These are phyloP conservation scores for Aplysina aerophoba DNA, from an alignment of 37 sponge, comb jelly and placozoan species.

Conservation along the genomic window DNA sequence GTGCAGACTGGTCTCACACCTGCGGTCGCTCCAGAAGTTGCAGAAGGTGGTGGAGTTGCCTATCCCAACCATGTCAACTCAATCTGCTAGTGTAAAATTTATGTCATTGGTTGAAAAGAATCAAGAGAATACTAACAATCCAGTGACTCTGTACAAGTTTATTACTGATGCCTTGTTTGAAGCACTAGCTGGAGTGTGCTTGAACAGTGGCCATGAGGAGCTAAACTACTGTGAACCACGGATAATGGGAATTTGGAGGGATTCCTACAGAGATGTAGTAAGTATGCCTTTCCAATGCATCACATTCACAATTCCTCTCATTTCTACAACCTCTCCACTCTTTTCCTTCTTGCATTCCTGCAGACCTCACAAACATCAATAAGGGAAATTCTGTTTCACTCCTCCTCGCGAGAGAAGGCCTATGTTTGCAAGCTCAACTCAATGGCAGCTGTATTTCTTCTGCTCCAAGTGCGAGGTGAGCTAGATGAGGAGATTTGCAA, in stretches of 20 bases:
- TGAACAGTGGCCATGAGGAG: not conserved
- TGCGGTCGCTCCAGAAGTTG: constrained; percentile 59
- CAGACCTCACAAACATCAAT: constrained; percentile 21
- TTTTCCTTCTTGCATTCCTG: too few species aligned
- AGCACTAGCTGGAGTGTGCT: constrained; percentile 45
- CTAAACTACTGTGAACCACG: not conserved
- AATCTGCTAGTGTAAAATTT: not conserved
- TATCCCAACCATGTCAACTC: not conserved
- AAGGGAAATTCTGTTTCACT: not conserved
- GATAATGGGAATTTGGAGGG: constrained; percentile 55
- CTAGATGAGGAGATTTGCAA: not conserved
- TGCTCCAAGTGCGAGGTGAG: constrained; percentile 1
- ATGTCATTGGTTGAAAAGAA: not conserved
- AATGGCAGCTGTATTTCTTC: constrained; percentile 17
- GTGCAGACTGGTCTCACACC: constrained; percentile 55
- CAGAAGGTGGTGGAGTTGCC: not conserved
- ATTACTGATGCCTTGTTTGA: constrained; percentile 57
- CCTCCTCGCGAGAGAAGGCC: not conserved
- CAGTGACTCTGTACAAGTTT: constrained; percentile 51
- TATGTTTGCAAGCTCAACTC: not conserved
- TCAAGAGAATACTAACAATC: constrained; percentile 10
- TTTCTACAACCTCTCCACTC: too few species aligned
- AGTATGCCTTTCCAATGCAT: not conserved
- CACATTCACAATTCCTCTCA: too few species aligned
- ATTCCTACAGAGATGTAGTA: constrained; percentile 55